Evolutionary conservation across 2,888 invertebrate species (phyloP).

Genomic region (Parnassius orleans): DNA sequence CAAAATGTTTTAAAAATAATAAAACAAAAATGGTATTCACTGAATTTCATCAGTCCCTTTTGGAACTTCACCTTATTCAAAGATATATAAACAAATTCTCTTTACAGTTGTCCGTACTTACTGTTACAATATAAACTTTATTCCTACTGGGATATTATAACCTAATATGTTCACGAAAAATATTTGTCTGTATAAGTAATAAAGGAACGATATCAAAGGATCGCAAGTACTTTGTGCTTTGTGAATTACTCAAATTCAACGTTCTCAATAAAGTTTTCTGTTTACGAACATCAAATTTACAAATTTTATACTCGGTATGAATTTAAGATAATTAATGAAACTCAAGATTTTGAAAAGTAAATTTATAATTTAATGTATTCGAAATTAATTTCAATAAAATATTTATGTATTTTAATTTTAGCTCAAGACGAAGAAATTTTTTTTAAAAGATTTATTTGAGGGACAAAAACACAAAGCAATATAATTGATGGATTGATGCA

Average conservation of each 20-base stretch:
- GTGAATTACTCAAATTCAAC: slow-evolving; percentile 40
- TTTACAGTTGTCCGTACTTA: not conserved
- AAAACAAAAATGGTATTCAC: no score
- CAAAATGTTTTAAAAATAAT: no score
- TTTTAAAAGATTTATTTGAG: no score
- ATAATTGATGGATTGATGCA: no score
- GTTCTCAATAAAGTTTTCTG: slow-evolving; percentile 29
- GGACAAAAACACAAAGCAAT: no score
- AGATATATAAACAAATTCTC: no score
- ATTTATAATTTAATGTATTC: not conserved
- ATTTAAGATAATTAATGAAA: slow-evolving; percentile 10
- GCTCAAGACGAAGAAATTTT: no score
- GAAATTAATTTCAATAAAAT: no score
- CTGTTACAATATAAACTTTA: not conserved
- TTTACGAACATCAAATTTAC: slow-evolving; percentile 8
- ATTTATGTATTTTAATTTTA: no score
- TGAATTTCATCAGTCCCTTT: not conserved
- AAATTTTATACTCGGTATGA: slow-evolving; percentile 13
- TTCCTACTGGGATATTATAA: slow-evolving; percentile 7
- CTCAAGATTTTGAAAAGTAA: slow-evolving; percentile 12
- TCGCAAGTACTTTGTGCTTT: slow-evolving; percentile 45
- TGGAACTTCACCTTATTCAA: not conserved
- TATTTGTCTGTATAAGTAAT: slow-evolving; percentile 10
- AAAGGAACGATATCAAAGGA: slow-evolving; percentile 15
- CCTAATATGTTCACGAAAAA: slow-evolving; percentile 7